Conservation (phyloP, 1,140 invertebrate genomes). For the Musca domestica region DNA sequence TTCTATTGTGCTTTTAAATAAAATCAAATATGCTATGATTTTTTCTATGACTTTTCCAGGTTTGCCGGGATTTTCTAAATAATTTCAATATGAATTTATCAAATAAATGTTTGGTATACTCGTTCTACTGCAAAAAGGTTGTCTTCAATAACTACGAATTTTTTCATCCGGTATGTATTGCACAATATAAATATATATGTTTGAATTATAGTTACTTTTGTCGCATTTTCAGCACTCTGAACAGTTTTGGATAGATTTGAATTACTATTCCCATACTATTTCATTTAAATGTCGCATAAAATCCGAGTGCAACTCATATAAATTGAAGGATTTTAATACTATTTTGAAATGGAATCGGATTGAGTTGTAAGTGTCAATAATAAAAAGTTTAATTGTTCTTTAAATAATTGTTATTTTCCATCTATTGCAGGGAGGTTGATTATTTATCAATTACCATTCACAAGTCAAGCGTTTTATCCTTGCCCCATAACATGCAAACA, state of each 20-base stretch:
- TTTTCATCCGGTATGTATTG: not conserved
- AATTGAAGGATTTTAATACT: not conserved
- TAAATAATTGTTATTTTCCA: no score
- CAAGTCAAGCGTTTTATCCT: no score
- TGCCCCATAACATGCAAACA: no score
- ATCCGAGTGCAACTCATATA: not conserved
- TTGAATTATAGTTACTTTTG: not conserved
- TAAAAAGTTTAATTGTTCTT: not conserved
- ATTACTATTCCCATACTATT: not conserved
- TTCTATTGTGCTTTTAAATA: no score
- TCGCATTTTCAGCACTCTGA: conserved; percentile 5
- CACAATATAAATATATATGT: not conserved
- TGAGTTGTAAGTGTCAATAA: conserved; percentile 9
- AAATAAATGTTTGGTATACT: not conserved
- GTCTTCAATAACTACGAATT: not conserved
- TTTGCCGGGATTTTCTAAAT: not conserved
- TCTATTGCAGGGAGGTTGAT: no score
- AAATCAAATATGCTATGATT: no score
- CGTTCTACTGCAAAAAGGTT: not conserved
- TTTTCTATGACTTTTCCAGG: not conserved
- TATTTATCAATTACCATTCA: no score
- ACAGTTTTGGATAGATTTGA: conserved; percentile 21
- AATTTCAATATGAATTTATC: conserved; percentile 16
- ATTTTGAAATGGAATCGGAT: not conserved
- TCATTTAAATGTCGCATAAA: not conserved